Evolutionary conservation across 92 coral and sea anemone genomes (phyloP).

Genomic region (Epizoanthus fatuus): DNA sequence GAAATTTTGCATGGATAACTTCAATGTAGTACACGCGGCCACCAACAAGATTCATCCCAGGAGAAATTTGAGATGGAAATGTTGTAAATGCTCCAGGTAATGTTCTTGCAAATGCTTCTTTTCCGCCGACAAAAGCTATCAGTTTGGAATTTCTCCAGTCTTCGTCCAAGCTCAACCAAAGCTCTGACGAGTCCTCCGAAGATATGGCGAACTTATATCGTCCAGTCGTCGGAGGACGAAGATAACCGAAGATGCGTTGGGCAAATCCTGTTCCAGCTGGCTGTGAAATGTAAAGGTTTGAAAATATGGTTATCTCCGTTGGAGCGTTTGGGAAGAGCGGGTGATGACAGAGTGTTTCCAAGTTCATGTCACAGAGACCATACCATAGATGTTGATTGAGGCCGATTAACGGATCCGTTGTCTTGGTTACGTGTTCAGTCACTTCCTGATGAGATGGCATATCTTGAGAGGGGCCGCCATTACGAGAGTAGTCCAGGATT

Average conservation of each 20-base stretch:
- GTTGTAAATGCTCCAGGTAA: not conserved
- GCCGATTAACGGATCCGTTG: not conserved
- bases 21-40: not conserved
- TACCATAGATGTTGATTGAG: conserved; percentile 66
- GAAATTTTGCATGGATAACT: not conserved
- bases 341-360: conserved; percentile 57
- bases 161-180: conserved; percentile 58
- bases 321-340: conserved; percentile 86
- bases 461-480: not conserved
- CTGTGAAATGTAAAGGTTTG: conserved; percentile 40
- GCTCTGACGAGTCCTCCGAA: conserved; percentile 77
- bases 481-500: too few relatives aligned
- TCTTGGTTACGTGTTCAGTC: too few relatives aligned
- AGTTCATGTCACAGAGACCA: conserved; percentile 22
- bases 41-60: not conserved
- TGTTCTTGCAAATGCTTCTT: not conserved
- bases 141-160: conserved; percentile 4
- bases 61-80: not conserved
- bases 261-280: conserved; percentile 37
- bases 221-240: conserved; percentile 71
- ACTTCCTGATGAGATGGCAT: not conserved
- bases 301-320: conserved; percentile 33
- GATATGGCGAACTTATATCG: conserved; percentile 70
- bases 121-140: conserved; percentile 3
- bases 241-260: conserved; percentile 73